Percentiles rank a stretch among this genome's conserved stretches.
phyloP scores from a whole-genome alignment of 2,888 invertebrate species.

The Drosophila kambysellisi region DNA sequence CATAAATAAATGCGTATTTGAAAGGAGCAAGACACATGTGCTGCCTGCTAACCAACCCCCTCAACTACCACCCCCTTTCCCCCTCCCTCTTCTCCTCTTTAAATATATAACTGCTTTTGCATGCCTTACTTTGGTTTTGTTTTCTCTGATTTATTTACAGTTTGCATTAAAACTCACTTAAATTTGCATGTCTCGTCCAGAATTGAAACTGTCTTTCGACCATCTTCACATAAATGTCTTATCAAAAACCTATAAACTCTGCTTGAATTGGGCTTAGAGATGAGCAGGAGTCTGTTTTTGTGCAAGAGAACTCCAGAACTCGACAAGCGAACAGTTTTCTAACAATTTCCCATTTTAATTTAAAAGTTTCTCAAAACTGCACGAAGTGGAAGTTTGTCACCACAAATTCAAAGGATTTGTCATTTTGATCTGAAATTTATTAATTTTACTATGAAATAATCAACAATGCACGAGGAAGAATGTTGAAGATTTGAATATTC shows the following conservation, averaged over 20 bases:
- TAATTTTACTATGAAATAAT: not conserved
- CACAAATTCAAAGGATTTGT: not conserved
- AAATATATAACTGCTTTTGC: not conserved
- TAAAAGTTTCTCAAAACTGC: not conserved
- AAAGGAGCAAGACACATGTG: constrained; percentile 54
- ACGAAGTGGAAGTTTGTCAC: not conserved
- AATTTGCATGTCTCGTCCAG: constrained; percentile 39
- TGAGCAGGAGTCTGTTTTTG: not conserved
- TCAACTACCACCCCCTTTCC: no score
- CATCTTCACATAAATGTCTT: constrained; percentile 30
- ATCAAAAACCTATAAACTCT: constrained; percentile 2
- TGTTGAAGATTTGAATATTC: no score
- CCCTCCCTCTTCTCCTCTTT: not conserved
- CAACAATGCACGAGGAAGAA: not conserved
- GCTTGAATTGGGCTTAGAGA: not conserved
- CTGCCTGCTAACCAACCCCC: constrained; percentile 1
- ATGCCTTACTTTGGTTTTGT: constrained; percentile 30
- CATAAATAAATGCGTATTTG: constrained; percentile 71
- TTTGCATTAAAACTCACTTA: constrained; percentile 72
- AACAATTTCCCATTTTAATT: not conserved
- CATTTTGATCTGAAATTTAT: not conserved
- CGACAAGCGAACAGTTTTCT: not conserved
- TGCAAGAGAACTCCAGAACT: not conserved
- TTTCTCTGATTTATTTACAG: constrained; percentile 60
- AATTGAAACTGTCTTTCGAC: constrained; percentile 12